These are phyloP conservation scores for Myocastor coypus DNA, from an alignment of 2,113 vertebrate genomes.

Conservation along the genomic window DNA sequence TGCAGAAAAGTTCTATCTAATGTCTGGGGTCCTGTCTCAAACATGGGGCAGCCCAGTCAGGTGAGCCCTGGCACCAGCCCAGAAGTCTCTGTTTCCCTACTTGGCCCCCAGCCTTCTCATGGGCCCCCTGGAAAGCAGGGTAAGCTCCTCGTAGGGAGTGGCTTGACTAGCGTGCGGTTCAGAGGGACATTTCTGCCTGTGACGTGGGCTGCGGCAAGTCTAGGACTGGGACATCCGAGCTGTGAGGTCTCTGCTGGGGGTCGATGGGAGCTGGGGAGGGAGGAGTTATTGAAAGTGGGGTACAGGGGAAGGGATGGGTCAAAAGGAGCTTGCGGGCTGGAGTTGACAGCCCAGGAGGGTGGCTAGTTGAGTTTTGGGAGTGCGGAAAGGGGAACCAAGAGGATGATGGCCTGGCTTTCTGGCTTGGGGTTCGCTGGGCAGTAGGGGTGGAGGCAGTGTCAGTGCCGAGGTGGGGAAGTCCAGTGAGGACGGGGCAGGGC, in stretches of 20 bases:
- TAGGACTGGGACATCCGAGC: not conserved
- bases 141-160: not conserved
- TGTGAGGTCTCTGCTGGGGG: not conserved
- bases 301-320: not conserved
- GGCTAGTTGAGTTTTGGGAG: not conserved
- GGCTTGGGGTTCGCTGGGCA: not conserved
- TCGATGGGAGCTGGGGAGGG: not conserved
- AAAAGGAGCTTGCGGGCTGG: not conserved
- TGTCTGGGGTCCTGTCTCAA: not conserved
- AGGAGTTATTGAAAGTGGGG: rapidly evolving
- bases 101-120: no score
- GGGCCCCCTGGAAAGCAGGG: rapidly evolving
- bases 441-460: rapidly evolving
- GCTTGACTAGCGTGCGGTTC: rapidly evolving
- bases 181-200: rapidly evolving
- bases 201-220: rapidly evolving
- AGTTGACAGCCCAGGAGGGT: not conserved
- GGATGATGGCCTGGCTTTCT: not conserved
- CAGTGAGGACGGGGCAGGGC: not conserved
- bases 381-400: no score
- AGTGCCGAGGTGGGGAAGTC: not conserved
- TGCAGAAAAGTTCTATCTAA: not conserved
- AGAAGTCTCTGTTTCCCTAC: no score
- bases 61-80: not conserved
- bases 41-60: not conserved